Conservation (phyloP, 2,888 invertebrate genomes). For the Apodemia mormo region DNA sequence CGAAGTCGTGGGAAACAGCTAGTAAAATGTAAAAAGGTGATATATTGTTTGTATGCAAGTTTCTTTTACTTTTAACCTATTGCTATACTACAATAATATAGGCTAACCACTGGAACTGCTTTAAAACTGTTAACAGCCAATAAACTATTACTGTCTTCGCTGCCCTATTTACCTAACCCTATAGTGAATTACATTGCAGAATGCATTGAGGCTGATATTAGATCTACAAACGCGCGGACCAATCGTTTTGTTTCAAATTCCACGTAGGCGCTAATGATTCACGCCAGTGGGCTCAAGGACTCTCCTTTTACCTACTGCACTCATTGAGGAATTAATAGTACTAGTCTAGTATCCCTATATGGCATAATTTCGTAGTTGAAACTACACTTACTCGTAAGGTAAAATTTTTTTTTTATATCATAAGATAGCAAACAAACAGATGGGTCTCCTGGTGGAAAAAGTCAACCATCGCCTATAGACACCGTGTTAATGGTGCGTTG, state of each 20-base stretch:
- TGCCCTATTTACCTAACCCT: slow-evolving; percentile 9
- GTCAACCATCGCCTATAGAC: too few relatives aligned
- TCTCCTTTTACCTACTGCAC: slow-evolving; percentile 66
- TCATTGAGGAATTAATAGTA: slow-evolving; percentile 46
- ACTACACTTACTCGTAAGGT: too few relatives aligned
- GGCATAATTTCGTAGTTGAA: too few relatives aligned
- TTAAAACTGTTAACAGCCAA: not conserved
- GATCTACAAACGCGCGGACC: slow-evolving; percentile 5
- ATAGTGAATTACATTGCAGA: not conserved
- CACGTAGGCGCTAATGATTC: slow-evolving; percentile 73
- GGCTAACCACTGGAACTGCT: not conserved
- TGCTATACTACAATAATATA: not conserved
- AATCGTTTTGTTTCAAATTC: slow-evolving; percentile 1
- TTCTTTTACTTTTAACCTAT: not conserved
- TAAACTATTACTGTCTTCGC: not conserved
- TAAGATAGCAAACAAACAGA: too few relatives aligned
- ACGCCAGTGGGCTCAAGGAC: slow-evolving; percentile 70
- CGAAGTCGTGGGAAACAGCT: too few relatives aligned
- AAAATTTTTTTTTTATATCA: too few relatives aligned
- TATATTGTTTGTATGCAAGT: not conserved
- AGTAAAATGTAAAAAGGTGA: too few relatives aligned
- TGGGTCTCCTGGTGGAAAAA: too few relatives aligned
- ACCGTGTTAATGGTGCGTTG: too few relatives aligned
- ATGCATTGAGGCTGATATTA: slow-evolving; percentile 7
- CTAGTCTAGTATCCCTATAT: too few relatives aligned